phyloP scores from a whole-genome alignment of 2,797 vertebrate species.

The Urosaurus nigricauda region DNA sequence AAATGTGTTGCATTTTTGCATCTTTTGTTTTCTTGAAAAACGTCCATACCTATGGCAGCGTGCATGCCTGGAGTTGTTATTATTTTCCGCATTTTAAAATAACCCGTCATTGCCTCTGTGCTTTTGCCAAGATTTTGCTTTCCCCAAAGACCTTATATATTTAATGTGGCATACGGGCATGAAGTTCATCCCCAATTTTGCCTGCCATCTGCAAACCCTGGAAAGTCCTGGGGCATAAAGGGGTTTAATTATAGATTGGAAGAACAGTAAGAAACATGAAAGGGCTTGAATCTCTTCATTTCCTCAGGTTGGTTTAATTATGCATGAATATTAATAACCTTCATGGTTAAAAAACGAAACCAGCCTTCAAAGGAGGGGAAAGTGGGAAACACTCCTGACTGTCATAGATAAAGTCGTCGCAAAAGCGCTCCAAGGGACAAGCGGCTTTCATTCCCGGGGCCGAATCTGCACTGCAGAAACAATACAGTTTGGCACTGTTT shows the following conservation, averaged over 20 bases:
- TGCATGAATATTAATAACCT: slow-evolving; percentile 20
- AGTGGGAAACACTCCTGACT: background rate
- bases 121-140: too few relatives aligned
- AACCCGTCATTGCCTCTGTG: background rate
- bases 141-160: background rate
- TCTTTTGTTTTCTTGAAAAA: too few relatives aligned
- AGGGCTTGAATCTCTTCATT: background rate
- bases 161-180: background rate
- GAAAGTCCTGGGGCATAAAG: background rate
- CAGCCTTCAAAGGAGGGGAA: background rate
- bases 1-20: too few relatives aligned
- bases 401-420: background rate
- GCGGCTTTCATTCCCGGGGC: background rate
- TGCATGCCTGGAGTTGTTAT: background rate
- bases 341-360: background rate
- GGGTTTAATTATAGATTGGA: background rate
- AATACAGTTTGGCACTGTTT: too few relatives aligned
- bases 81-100: background rate
- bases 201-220: background rate
- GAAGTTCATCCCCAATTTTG: background rate
- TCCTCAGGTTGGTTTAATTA: slow-evolving; percentile 18
- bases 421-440: background rate
- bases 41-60: too few relatives aligned
- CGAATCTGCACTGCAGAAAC: too few relatives aligned
- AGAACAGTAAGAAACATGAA: background rate